Conservation (phyloP, 1,140 invertebrate species). For the Zaprionus davidi region DNA sequence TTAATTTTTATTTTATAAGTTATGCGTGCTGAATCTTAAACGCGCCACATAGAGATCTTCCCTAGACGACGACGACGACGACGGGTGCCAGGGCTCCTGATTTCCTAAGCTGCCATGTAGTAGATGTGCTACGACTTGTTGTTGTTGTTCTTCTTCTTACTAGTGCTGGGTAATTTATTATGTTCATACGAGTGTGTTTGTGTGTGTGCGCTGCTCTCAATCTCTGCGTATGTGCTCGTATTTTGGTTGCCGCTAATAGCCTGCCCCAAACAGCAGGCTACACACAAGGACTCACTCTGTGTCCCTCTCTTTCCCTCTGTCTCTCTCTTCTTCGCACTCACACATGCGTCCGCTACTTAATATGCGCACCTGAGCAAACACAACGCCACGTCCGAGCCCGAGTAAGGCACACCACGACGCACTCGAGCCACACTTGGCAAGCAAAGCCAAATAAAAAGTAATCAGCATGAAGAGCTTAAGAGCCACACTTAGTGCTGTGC, state of each 20-base stretch:
- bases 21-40: conserved; percentile 71
- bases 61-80: neutral
- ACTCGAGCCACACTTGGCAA: conserved; percentile 40
- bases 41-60: conserved; percentile 44
- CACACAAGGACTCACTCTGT: conserved; percentile 17
- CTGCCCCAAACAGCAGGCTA: conserved; percentile 59
- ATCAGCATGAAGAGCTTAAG: conserved; percentile 6
- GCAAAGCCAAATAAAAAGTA: conserved; percentile 31
- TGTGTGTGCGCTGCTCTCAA: conserved; percentile 39
- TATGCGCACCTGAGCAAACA: conserved; percentile 74
- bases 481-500: neutral
- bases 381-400: conserved; percentile 41
- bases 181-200: conserved; percentile 60
- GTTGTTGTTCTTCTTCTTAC: conserved; percentile 25
- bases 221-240: conserved; percentile 28
- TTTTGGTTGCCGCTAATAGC: conserved; percentile 57
- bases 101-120: conserved; percentile 40
- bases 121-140: conserved; percentile 13
- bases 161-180: conserved; percentile 65
- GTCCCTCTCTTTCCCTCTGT: neutral
- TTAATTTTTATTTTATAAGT: conserved; percentile 81
- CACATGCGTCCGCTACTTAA: conserved; percentile 70
- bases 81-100: conserved; percentile 37
- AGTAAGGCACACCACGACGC: conserved; percentile 59
- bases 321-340: neutral